Evolutionary conservation across 2,888 invertebrate species (phyloP).

Genomic region (Sphaeridia pumilis): DNA sequence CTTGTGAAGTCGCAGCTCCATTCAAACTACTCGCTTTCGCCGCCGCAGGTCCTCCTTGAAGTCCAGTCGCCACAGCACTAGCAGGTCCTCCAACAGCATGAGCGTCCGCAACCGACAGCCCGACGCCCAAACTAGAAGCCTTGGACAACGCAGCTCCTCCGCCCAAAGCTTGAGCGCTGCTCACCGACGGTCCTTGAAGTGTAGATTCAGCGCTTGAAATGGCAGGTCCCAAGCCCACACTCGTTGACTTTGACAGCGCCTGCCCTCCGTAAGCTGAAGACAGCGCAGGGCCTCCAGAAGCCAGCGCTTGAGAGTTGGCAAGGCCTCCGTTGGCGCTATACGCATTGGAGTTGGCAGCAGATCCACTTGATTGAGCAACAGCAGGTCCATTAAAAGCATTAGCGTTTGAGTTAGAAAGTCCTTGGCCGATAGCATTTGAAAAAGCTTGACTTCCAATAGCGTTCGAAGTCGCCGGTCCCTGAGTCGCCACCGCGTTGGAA

Average conservation of each 20-base stretch:
- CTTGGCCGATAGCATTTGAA: not conserved
- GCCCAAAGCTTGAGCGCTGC: not conserved
- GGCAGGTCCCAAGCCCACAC: not conserved
- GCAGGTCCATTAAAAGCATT: not conserved
- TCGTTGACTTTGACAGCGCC: not conserved
- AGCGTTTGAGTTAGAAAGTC: not conserved
- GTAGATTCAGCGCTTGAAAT: not conserved
- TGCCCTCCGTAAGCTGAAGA: not conserved
- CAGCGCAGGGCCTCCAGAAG: not conserved
- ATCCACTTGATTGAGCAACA: not conserved
- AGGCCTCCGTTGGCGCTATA: not conserved
- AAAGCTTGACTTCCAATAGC: not conserved
- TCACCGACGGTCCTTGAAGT: not conserved
- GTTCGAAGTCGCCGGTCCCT: not conserved
- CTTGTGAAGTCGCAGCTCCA: not conserved
- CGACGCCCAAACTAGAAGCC: not conserved
- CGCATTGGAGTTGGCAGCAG: not conserved
- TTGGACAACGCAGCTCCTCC: not conserved
- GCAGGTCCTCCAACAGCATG: not conserved
- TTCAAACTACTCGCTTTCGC: not conserved
- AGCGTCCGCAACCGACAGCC: not conserved
- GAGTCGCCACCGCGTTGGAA: too few species aligned
- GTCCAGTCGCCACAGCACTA: not conserved
- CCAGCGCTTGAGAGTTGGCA: not conserved
- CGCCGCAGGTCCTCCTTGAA: not conserved